A percentile compares a stretch with the other conserved stretches of the same genome.
Conservation (phyloP, 2,113 vertebrate species). For the Phoxinus phoxinus region DNA sequence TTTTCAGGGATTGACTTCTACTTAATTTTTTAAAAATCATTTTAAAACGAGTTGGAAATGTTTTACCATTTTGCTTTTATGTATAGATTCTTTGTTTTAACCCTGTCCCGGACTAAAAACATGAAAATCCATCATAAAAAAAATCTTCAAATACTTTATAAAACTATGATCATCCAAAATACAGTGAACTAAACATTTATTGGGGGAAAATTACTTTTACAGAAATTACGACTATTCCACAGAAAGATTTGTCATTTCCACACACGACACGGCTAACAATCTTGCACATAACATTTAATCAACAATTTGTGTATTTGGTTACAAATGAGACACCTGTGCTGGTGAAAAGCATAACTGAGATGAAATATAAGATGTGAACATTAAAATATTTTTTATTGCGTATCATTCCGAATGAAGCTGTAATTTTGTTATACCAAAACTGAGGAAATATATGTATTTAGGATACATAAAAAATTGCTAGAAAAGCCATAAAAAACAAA, state of each 20-base stretch:
- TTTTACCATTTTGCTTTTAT: neutral
- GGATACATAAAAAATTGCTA: neutral
- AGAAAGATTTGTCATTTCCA: neutral
- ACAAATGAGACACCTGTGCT: neutral
- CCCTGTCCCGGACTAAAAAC: neutral
- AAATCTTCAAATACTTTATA: neutral
- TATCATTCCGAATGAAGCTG: neutral
- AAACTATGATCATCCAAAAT: neutral
- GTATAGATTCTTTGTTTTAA: neutral
- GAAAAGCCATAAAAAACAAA: neutral
- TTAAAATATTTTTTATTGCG: neutral
- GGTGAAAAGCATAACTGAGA: neutral
- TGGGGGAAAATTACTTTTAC: neutral
- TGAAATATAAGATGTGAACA: neutral
- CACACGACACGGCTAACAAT: neutral
- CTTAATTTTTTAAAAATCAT: neutral
- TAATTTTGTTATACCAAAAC: neutral
- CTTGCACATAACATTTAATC: neutral
- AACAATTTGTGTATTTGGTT: neutral
- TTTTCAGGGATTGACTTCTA: neutral
- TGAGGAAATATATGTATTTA: neutral
- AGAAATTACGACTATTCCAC: neutral
- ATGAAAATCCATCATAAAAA: neutral
- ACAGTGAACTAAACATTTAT: neutral
- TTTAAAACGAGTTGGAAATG: neutral